A percentile compares a stretch with the other conserved stretches of the same genome.
These are phyloP conservation scores for Plebejus anna DNA, from an alignment of 2,888 invertebrate species.

Conservation along the genomic window DNA sequence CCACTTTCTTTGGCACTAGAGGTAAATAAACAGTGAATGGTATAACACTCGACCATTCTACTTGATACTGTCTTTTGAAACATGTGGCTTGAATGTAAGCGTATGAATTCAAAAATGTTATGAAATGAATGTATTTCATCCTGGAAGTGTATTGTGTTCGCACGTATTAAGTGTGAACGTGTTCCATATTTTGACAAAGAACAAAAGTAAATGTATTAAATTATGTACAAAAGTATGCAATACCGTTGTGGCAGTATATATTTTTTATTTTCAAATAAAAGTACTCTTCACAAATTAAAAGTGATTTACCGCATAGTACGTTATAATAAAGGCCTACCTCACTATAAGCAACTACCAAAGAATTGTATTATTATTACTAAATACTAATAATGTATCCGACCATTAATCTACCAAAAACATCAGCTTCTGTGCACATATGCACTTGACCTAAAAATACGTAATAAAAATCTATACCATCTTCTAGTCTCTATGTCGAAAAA, in stretches of 20 bases:
- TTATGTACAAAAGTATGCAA: neutral
- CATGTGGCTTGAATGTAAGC: neutral
- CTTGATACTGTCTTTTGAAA: slow-evolving; percentile 14
- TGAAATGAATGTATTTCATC: neutral
- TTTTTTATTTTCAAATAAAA: neutral
- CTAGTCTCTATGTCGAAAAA: too few species aligned
- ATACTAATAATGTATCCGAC: too few species aligned
- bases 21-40: neutral
- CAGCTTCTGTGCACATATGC: too few species aligned
- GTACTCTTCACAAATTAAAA: too few species aligned
- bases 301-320: too few species aligned
- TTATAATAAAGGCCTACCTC: too few species aligned
- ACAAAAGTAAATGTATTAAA: neutral
- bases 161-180: neutral
- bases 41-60: slow-evolving; percentile 13
- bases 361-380: too few species aligned
- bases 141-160: neutral
- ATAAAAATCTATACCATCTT: too few species aligned
- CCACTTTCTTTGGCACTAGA: neutral
- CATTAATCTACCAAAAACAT: too few species aligned
- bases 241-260: neutral
- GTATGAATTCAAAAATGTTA: slow-evolving; percentile 14
- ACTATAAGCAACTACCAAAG: too few species aligned
- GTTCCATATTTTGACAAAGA: neutral
- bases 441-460: too few species aligned